Evolutionary conservation across 2,113 vertebrate genomes (phyloP).

Genomic region (Butastur rufipennis): DNA sequence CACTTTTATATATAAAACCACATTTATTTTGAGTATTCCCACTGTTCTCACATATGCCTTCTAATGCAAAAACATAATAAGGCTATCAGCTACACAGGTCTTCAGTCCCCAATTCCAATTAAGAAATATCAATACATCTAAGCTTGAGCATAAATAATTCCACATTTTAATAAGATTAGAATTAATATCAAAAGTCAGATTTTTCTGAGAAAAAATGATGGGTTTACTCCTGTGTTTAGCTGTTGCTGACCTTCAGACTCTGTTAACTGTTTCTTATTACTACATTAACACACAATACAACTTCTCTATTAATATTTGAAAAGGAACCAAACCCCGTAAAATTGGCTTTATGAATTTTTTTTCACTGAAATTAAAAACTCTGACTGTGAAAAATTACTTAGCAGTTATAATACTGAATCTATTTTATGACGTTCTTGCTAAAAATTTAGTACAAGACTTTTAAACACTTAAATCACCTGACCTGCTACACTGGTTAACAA

Average conservation of each 20-base stretch:
- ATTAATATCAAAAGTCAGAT: not conserved
- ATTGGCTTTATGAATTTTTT: not conserved
- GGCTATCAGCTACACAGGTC: not conserved
- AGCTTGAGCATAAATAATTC: not conserved
- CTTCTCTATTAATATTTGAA: not conserved
- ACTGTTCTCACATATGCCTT: not conserved
- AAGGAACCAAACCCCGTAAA: not conserved
- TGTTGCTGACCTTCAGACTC: not conserved
- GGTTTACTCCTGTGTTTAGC: not conserved
- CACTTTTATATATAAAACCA: not conserved
- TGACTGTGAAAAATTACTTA: not conserved
- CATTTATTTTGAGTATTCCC: not conserved
- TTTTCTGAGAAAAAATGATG: not conserved
- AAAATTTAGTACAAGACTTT: not conserved
- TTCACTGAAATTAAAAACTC: not conserved
- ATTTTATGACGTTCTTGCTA: not conserved
- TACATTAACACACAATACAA: not conserved
- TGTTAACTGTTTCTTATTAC: not conserved
- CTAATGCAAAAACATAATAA: not conserved
- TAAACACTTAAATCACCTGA: not conserved
- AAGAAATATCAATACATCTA: not conserved
- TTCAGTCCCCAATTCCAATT: not conserved
- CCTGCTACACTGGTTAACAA: not conserved
- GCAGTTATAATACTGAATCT: not conserved
- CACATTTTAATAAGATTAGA: not conserved